phyloP scores from a whole-genome alignment of 2,888 invertebrate genomes.

The Cordilura impudica region DNA sequence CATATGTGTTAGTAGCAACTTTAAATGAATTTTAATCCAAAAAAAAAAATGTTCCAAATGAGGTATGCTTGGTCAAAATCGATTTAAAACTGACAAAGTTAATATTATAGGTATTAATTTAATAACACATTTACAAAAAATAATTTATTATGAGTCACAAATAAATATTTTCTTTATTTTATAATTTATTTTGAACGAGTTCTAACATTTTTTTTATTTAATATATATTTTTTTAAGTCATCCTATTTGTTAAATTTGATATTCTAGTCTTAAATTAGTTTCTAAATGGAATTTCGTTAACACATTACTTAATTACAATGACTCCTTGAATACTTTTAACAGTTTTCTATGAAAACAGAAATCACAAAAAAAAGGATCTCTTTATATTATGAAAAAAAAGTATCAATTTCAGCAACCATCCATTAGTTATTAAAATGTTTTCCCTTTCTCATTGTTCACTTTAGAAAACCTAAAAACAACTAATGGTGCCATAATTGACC shows the following conservation, averaged over 20 bases:
- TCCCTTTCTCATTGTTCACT: conserved; percentile 28
- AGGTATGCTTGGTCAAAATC: too few species aligned
- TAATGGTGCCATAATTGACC: conserved; percentile 44
- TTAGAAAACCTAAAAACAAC: conserved; percentile 11
- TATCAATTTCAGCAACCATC: conserved; percentile 45
- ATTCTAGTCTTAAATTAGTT: not conserved
- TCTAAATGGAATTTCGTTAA: not conserved
- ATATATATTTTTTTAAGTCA: too few species aligned
- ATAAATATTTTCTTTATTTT: too few species aligned
- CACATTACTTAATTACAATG: conserved; percentile 14
- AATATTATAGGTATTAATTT: too few species aligned
- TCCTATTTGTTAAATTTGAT: too few species aligned
- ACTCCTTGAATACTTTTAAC: conserved; percentile 5
- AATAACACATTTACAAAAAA: not conserved
- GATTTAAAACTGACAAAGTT: too few species aligned
- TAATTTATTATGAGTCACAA: not conserved
- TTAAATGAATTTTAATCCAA: too few species aligned
- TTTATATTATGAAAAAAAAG: conserved; percentile 1
- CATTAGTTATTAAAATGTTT: conserved; percentile 52
- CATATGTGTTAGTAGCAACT: too few species aligned
- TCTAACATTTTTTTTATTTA: too few species aligned
- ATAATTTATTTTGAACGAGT: too few species aligned
- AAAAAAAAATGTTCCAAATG: too few species aligned
- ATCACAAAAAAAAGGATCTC: not conserved
- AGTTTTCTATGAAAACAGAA: not conserved